Base-by-base conservation (phyloP, 2,113 vertebrate species). In the Labrus mixtus region DNA sequence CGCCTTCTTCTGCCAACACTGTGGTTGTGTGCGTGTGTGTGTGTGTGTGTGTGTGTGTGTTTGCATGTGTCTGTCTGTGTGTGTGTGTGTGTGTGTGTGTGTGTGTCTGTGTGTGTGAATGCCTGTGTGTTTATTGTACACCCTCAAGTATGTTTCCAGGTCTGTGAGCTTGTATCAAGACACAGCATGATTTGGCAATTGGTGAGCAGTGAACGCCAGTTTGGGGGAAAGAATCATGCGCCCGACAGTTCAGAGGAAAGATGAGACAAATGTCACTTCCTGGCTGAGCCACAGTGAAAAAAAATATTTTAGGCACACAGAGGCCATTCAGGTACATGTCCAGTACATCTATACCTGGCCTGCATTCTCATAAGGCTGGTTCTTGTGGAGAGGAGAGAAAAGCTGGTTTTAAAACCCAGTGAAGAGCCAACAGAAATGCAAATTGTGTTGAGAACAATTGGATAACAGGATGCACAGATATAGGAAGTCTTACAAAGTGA, bases 121-220 rank as follows among this genome's bases (percentile, higher is more conserved):
- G 73, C 61, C 46, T 19, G 69, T 76, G 59, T 77, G 68, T 86
- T 76, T 84, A 69, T 48, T 71, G 75, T 74, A 50, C 43, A 43
- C 66, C 36, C 68, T 74, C 65, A 72, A 53, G 57, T 73, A 36
- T 1, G 39, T 85, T 83, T 87, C 78, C 82, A 70, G 82, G 76
- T 85, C 75, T 85, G 80, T 86, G 87, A 87, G 76, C 79, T 76
- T 64, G 59, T 19, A 85, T 89, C 81, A 78, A 80, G 60, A 76
- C 85, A 62, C 81, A 86, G 83, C 65, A 10, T 60, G 86, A 51
- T 81, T 88, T 88, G 73, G 79, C 54, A 46, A 33, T 25, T 54
- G 9, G 50, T 5, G 43, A 68, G 36, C 22, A 13, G 50, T 17
- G 3, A 51, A 33, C 62, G 68, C 33, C 70, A 62, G 54, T 25